Conservation (phyloP, 2,113 vertebrate genomes). For the Pandion haliaetus region DNA sequence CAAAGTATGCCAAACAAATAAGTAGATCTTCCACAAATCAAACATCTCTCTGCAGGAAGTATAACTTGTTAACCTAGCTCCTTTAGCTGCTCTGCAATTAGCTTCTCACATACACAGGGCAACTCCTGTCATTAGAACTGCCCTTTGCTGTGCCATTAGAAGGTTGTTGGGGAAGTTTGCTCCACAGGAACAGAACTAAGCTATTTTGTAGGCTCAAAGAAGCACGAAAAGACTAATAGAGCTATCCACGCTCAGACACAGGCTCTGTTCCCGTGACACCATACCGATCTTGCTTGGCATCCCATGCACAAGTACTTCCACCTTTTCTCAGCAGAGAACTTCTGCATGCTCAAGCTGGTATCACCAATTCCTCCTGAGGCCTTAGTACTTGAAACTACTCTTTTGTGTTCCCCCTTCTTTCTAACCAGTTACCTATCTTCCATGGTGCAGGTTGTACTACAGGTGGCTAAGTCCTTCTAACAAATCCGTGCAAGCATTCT, state of each 20-base stretch:
- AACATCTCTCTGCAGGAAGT: background rate
- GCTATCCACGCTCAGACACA: background rate
- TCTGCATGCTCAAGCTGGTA: background rate
- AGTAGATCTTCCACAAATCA: background rate
- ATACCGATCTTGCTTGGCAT: background rate
- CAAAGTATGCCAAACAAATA: background rate
- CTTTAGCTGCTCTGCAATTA: constrained; percentile 2
- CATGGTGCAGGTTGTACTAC: background rate
- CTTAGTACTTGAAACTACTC: background rate
- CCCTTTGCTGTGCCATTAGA: background rate
- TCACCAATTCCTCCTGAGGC: background rate
- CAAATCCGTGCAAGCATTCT: background rate
- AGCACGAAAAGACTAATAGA: background rate
- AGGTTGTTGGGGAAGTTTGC: background rate
- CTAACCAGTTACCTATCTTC: background rate
- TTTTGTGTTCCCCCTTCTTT: background rate
- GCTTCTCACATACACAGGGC: background rate
- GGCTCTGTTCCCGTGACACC: background rate
- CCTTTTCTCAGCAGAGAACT: background rate
- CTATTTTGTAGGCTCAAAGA: background rate
- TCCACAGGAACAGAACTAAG: background rate
- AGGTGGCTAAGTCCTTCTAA: background rate
- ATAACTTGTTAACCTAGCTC: background rate
- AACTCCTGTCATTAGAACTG: background rate
- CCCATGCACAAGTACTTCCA: background rate